Percentiles rank a stretch among this genome's conserved stretches.
Conservation (phyloP, 2,797 vertebrate species). For the Parauchenoglanis punctatus region DNA sequence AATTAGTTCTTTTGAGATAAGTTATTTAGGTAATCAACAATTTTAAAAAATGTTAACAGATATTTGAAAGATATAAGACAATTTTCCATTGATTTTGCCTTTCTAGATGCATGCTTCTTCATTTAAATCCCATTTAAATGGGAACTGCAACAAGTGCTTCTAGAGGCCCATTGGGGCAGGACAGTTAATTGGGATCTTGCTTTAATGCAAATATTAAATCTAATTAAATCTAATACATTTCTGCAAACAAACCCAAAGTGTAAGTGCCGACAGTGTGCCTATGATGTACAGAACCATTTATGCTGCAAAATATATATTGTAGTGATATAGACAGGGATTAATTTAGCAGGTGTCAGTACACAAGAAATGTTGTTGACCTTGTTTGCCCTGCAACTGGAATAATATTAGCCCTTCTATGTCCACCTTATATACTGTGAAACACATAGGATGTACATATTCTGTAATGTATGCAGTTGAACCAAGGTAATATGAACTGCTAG, state of each 20-base stretch:
- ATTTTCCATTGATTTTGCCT: not conserved
- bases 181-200: not conserved
- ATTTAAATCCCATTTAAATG: not conserved
- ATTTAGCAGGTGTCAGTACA: not conserved
- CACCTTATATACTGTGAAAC: not conserved
- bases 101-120: not conserved
- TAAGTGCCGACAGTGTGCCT: not conserved
- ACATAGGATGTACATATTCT: not conserved
- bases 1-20: not conserved
- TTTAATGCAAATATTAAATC: not conserved
- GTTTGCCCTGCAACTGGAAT: not conserved
- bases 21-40: not conserved
- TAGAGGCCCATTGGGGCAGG: not conserved
- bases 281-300: too few species aligned
- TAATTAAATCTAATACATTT: not conserved
- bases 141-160: not conserved
- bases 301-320: not conserved
- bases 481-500: not conserved
- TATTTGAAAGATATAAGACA: not conserved
- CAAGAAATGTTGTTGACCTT: not conserved
- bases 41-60: not conserved
- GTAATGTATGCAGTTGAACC: not conserved
- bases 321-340: not conserved
- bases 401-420: not conserved
- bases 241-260: not conserved